A percentile compares a stretch with the other conserved stretches of the same genome.
Evolutionary conservation across 2,797 vertebrate genomes (phyloP).

Genomic region (Astyanax mexicanus): DNA sequence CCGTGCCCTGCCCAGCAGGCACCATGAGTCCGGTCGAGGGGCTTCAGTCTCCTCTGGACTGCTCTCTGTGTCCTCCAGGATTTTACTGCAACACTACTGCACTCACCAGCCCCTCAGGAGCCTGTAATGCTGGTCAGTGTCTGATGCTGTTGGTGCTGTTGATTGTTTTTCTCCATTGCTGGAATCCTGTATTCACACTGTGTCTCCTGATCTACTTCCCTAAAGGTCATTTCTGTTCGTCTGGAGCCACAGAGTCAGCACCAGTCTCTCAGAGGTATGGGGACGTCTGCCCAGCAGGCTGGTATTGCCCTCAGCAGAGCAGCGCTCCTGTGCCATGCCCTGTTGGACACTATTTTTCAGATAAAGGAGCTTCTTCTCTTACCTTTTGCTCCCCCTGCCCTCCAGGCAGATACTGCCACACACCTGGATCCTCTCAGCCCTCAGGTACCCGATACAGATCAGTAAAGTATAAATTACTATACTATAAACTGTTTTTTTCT

Average conservation of each 20-base stretch:
- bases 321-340: constrained; percentile 84
- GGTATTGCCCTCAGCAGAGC: constrained; percentile 87
- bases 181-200: constrained; percentile 12
- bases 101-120: constrained; percentile 82
- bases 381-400: constrained; percentile 84
- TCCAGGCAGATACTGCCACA: constrained; percentile 82
- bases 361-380: constrained; percentile 74
- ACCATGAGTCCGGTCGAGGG: constrained; percentile 65
- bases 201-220: constrained; percentile 28
- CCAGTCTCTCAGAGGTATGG: constrained; percentile 79
- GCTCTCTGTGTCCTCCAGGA: constrained; percentile 80
- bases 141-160: constrained; percentile 25
- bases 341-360: constrained; percentile 81
- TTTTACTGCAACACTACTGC: constrained; percentile 78
- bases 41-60: constrained; percentile 66
- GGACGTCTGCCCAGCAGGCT: constrained; percentile 87
- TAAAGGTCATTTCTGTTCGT: constrained; percentile 78
- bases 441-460: constrained; percentile 67
- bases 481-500: no score
- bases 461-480: neutral
- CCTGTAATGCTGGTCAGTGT: constrained; percentile 80
- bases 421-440: constrained; percentile 70
- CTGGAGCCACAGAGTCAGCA: constrained; percentile 71
- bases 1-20: constrained; percentile 73
- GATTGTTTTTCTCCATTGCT: constrained; percentile 6